Base-by-base conservation (phyloP, 64 coral and sea anemone genomes). In the Porites lutea region DNA sequence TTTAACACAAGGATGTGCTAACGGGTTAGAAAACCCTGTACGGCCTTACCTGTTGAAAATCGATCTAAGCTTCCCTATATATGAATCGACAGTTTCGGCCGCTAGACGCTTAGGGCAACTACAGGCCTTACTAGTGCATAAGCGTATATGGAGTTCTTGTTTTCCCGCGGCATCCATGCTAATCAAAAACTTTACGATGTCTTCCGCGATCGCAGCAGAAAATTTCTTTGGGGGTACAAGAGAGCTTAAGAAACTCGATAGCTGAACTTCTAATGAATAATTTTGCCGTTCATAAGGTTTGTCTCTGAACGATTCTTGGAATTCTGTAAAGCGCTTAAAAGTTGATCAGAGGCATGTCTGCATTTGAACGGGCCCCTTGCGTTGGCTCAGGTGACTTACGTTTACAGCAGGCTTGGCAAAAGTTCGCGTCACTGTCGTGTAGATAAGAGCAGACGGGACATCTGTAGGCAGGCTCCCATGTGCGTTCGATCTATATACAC, bases 121-220 rank as follows among this genome's bases (percentile, higher is more conserved):
- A 37, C 27, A 37, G 27, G 27, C 1, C 27, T 37, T 44, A n/a
- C 22, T 63, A 4, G 14, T 13, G 22, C 78, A 91, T 2, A 2
- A 23, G 27, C 37, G 1, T 19, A 23, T 15, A 45, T 91, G 78
- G 50, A 83, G 78, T 83, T 91, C 65, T 10, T 52, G 80, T 71
- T 69, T 82, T 59, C 89, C 78, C 21, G 70, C 71, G 3, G 6
- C 22, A 52, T 91, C 89, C 14, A 74, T 83, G 64, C 78, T 82
- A 21, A 91, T 67, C 53, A 91, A 79, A 16, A 91, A 91, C 27
- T 69, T 64, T 37, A 83, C 15, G 47, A 91, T 68, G 61, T 82
- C 89, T 3, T 72, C 51, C 4, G 64, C 78, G 43, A 13, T 59
- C 6, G 82, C 62, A 67, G 60, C 69, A 72, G 69, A 72, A 72